Percentiles rank a stretch among this genome's conserved stretches.
These are phyloP conservation scores for Henricia sp. DNA, from an alignment of 53 echinoderm and acorn worm genomes.

Conservation along the genomic window DNA sequence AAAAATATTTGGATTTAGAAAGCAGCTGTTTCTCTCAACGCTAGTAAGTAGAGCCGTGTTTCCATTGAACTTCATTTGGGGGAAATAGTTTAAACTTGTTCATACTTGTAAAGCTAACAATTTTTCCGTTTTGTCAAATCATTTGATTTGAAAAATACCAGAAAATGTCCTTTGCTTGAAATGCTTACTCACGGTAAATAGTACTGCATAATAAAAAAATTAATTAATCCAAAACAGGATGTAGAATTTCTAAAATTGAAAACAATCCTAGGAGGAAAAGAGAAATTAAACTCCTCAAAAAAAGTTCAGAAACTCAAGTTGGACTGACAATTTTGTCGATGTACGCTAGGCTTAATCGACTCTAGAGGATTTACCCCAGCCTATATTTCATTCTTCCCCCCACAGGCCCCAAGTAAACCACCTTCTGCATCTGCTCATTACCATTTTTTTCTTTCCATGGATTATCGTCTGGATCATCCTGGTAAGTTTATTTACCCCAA, in stretches of 20 bases:
- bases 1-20: too few species aligned
- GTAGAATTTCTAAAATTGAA: background rate
- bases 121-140: too few species aligned
- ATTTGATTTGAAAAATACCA: too few species aligned
- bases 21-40: too few species aligned
- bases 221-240: background rate
- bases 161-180: too few species aligned
- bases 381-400: slow-evolving; percentile 2
- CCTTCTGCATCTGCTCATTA: slow-evolving; percentile 62
- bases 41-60: too few species aligned
- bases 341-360: background rate
- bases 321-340: too few species aligned
- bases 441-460: slow-evolving; percentile 75
- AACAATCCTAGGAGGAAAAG: background rate
- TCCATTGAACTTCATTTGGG: too few species aligned
- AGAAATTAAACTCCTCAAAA: too few species aligned
- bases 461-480: slow-evolving; percentile 73
- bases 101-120: too few species aligned
- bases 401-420: slow-evolving; percentile 76
- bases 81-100: too few species aligned
- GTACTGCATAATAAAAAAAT: background rate
- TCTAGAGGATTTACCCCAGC: background rate
- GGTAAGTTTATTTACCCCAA: slow-evolving; percentile 71
- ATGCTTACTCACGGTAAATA: background rate
- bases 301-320: too few species aligned